Evolutionary conservation across 2,888 invertebrate species (phyloP).

Genomic region (Lacanobia oleracea): DNA sequence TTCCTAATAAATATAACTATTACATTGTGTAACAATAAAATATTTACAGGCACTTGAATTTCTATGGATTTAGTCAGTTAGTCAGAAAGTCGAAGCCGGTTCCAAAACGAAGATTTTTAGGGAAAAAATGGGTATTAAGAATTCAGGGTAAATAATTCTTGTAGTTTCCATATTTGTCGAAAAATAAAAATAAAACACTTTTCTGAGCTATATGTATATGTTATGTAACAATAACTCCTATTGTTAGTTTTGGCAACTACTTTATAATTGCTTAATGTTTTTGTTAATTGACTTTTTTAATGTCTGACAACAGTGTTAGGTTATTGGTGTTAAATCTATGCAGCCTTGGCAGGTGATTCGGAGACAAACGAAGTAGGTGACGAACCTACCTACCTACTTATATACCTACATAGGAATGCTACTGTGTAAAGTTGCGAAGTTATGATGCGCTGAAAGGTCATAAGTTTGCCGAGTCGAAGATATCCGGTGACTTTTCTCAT

Average conservation of each 20-base stretch:
- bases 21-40: too few relatives aligned
- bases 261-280: slow-evolving; percentile 10
- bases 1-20: too few relatives aligned
- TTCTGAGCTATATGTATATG: too few relatives aligned
- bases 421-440: not conserved
- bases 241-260: slow-evolving; percentile 4
- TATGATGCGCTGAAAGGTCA: not conserved
- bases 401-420: not conserved
- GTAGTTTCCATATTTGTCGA: too few relatives aligned
- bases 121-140: too few relatives aligned
- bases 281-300: slow-evolving; percentile 20
- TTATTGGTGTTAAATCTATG: slow-evolving; percentile 16
- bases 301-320: slow-evolving; percentile 4
- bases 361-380: not conserved
- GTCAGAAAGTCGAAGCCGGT: too few relatives aligned
- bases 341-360: slow-evolving; percentile 2
- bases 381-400: not conserved
- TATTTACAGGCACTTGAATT: too few relatives aligned
- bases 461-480: not conserved
- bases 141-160: too few relatives aligned
- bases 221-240: not conserved
- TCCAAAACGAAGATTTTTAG: too few relatives aligned
- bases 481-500: not conserved
- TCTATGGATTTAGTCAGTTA: too few relatives aligned
- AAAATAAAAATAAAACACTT: too few relatives aligned